These are phyloP conservation scores for Clostera curtula DNA, from an alignment of 2,888 invertebrate genomes.

Conservation along the genomic window DNA sequence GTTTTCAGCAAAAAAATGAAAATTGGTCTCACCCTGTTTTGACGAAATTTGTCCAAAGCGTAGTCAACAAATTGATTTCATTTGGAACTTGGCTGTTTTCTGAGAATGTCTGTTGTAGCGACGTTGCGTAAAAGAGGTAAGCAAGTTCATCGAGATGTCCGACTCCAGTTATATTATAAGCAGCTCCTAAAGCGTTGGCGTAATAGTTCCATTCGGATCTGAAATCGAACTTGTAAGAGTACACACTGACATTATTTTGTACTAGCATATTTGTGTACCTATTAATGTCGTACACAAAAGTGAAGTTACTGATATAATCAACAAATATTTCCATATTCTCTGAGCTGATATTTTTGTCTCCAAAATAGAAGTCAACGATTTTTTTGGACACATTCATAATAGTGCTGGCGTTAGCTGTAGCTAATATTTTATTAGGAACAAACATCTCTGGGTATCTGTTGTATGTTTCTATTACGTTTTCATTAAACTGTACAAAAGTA, in stretches of 20 bases:
- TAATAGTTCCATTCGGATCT: constrained; percentile 9
- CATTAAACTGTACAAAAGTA: not conserved
- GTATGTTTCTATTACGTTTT: constrained; percentile 2
- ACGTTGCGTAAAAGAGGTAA: too few species aligned
- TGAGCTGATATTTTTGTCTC: constrained; percentile 4
- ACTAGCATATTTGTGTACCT: constrained; percentile 5
- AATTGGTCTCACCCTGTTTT: too few species aligned
- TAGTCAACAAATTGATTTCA: too few species aligned
- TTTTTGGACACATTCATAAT: constrained; percentile 5
- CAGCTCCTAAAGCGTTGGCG: constrained; percentile 2
- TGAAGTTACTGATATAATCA: constrained; percentile 1
- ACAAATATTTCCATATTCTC: constrained; percentile 5
- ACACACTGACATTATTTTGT: constrained; percentile 3
- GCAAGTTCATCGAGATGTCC: too few species aligned
- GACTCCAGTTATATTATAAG: constrained; percentile 7
- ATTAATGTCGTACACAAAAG: constrained; percentile 6
- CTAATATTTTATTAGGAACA: not conserved
- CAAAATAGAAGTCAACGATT: constrained; percentile 6
- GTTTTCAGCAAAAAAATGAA: too few species aligned
- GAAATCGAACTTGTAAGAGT: constrained; percentile 8
- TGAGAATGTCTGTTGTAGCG: too few species aligned
- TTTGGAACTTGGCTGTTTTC: too few species aligned
- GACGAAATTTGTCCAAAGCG: too few species aligned
- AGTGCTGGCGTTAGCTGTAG: not conserved
- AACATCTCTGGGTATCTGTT: constrained; percentile 3